Conservation (phyloP, 2,113 vertebrate genomes). For the Mugil cephalus region DNA sequence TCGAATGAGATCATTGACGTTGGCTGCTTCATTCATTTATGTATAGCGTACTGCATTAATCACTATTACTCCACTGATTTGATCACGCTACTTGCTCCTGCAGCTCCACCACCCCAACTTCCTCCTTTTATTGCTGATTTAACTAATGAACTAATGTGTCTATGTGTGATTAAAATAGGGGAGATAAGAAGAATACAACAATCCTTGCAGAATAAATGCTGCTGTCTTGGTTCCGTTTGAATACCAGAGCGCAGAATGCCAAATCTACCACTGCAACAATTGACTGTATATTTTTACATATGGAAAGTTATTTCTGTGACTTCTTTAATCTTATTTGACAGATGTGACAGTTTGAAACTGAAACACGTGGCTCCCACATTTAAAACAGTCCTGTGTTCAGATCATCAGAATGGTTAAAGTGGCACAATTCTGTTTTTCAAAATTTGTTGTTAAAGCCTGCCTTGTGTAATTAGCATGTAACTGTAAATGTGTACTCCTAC, state of each 20-base stretch:
- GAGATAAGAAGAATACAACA: not conserved
- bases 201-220: too few relatives aligned
- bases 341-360: too few relatives aligned
- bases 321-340: too few relatives aligned
- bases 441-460: not conserved
- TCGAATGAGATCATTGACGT: conserved; percentile 4
- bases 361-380: too few relatives aligned
- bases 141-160: not conserved
- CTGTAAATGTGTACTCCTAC: not conserved
- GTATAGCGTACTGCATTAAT: not conserved
- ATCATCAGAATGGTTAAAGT: too few relatives aligned
- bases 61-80: conserved; percentile 7
- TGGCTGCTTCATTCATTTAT: conserved; percentile 1
- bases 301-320: too few relatives aligned
- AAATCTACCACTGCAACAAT: too few relatives aligned
- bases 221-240: too few relatives aligned
- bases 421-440: not conserved
- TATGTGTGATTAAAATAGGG: not conserved
- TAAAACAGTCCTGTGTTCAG: too few relatives aligned
- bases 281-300: too few relatives aligned
- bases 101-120: conserved; percentile 11
- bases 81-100: not conserved
- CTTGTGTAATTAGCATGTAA: not conserved
- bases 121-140: not conserved
- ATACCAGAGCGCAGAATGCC: too few relatives aligned